phyloP scores from a whole-genome alignment of 2,797 vertebrate species.

The Rhadinocentrus ornatus region DNA sequence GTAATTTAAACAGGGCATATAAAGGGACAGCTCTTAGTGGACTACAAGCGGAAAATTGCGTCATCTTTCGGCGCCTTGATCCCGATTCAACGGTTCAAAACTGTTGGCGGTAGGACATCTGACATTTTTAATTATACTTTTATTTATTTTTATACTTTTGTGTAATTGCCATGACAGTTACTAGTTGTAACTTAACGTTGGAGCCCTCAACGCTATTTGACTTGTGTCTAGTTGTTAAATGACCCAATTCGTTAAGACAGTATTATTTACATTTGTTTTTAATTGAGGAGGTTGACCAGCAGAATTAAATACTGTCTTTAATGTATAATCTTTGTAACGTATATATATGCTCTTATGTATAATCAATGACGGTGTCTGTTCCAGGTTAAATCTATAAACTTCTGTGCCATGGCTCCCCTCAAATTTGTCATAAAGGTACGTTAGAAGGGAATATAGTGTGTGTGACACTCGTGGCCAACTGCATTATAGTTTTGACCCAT shows the following conservation, averaged over 20 bases:
- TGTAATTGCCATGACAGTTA: background rate
- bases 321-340: too few relatives aligned
- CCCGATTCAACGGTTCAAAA: slow-evolving; percentile 49
- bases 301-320: background rate
- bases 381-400: slow-evolving; percentile 58
- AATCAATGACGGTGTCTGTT: slow-evolving; percentile 42
- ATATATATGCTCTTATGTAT: background rate
- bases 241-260: too few relatives aligned
- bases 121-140: too few relatives aligned
- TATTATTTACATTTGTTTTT: too few relatives aligned
- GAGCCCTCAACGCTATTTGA: background rate
- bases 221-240: background rate
- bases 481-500: too few relatives aligned
- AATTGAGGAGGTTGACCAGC: too few relatives aligned
- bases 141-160: background rate
- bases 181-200: accelerated
- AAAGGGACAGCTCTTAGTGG: background rate
- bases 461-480: too few relatives aligned
- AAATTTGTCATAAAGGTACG: slow-evolving; percentile 94
- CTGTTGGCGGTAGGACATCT: slow-evolving; percentile 62
- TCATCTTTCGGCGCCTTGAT: slow-evolving; percentile 13
- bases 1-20: slow-evolving; percentile 12
- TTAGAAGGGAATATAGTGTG: background rate
- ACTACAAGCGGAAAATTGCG: slow-evolving; percentile 43
- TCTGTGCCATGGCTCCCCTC: slow-evolving; percentile 81